Conservation (phyloP, 2,113 vertebrate species). For the Brachypteracias leptosomus region DNA sequence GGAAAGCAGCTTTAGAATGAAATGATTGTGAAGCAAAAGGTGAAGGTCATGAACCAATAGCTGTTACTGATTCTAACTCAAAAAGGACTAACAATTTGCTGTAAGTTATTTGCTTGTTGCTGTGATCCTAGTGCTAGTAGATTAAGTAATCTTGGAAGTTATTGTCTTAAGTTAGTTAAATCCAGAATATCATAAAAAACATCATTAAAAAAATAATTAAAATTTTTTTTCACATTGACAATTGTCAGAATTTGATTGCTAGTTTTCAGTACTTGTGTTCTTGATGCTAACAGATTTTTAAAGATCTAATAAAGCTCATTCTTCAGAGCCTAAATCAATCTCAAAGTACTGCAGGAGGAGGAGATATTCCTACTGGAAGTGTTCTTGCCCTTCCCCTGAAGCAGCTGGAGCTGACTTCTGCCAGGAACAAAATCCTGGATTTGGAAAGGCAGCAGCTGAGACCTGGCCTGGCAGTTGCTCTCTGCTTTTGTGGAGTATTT, state of each 20-base stretch:
- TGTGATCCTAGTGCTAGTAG: background rate
- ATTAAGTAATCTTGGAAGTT: background rate
- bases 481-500: background rate
- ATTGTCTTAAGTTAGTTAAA: background rate
- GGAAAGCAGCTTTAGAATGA: background rate
- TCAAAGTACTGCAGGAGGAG: background rate
- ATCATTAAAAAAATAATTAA: background rate
- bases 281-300: background rate
- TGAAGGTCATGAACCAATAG: background rate
- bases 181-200: no score
- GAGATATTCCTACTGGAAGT: background rate
- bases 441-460: background rate
- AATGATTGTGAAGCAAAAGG: background rate
- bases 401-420: constrained; percentile 19
- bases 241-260: no score
- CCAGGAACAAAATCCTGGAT: background rate
- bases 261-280: background rate
- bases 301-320: background rate
- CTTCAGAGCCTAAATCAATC: background rate
- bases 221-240: background rate
- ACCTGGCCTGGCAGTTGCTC: background rate
- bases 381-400: background rate
- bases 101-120: background rate
- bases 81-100: background rate
- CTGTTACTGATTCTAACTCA: background rate